Evolutionary conservation across 2,113 vertebrate genomes (phyloP).

Genomic region (Festucalex cinctus): DNA sequence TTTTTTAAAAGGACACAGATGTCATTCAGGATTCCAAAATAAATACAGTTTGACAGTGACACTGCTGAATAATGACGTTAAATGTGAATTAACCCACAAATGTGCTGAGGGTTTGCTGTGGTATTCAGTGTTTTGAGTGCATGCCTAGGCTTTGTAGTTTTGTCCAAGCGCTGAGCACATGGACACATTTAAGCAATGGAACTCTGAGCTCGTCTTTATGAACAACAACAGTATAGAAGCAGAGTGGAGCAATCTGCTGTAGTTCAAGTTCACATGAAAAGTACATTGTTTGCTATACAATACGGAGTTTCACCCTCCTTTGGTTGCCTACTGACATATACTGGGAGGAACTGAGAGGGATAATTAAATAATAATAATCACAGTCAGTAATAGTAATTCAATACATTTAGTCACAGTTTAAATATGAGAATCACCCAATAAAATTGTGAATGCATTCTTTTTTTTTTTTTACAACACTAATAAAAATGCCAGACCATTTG

Average conservation of each 20-base stretch:
- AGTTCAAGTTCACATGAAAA: not conserved
- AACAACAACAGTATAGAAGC: conserved; percentile 1
- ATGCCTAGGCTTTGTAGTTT: not conserved
- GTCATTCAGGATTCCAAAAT: not conserved
- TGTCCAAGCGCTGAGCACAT: conserved; percentile 8
- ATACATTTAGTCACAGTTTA: not conserved
- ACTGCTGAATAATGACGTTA: not conserved
- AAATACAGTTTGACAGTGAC: not conserved
- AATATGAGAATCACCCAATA: not conserved
- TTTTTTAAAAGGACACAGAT: not conserved
- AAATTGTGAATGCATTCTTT: not conserved
- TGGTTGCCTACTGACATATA: not conserved
- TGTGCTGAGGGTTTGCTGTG: not conserved
- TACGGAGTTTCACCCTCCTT: not conserved
- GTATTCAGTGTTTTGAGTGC: not conserved
- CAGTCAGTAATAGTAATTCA: not conserved
- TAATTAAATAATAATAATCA: not conserved
- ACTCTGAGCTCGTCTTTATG: conserved; percentile 3
- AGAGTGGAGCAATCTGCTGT: not conserved
- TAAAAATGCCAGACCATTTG: no score
- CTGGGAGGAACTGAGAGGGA: not conserved
- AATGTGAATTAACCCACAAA: not conserved
- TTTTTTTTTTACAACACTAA: not conserved
- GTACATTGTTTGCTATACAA: not conserved
- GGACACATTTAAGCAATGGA: not conserved